phyloP scores from a whole-genome alignment of 2,113 vertebrate genomes.

The Erythrocebus patas region DNA sequence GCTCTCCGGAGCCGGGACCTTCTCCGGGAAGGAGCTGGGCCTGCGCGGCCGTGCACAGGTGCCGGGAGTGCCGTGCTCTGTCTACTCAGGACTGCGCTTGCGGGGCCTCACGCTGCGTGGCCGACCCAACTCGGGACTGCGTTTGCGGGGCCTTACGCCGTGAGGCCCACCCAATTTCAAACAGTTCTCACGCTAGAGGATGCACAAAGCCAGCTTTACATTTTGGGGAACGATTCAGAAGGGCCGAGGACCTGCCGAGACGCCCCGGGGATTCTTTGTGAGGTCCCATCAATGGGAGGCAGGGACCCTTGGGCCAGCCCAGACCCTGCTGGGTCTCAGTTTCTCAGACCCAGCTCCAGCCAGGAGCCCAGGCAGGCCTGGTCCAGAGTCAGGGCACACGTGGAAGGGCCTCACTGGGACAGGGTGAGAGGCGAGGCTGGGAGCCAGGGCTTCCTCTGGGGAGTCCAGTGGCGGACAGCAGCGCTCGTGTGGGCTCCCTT shows the following conservation, averaged over 20 bases:
- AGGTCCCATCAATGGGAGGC: background rate
- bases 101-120: fast-evolving
- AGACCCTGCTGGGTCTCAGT: background rate
- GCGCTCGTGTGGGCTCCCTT: fast-evolving
- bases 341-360: background rate
- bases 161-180: fast-evolving
- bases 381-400: background rate
- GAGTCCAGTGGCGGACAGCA: fast-evolving
- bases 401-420: background rate
- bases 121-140: fast-evolving
- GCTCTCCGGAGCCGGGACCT: fast-evolving
- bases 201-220: background rate
- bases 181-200: fast-evolving
- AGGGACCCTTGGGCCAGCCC: fast-evolving
- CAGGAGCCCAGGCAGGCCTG: background rate
- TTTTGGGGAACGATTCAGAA: background rate
- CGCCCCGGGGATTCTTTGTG: background rate
- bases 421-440: fast-evolving
- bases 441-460: background rate
- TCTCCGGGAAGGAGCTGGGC: fast-evolving
- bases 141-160: fast-evolving
- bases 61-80: background rate
- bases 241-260: background rate
- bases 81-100: fast-evolving
- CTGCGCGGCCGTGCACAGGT: fast-evolving